Base-by-base conservation (phyloP, 2,888 invertebrate genomes). In the Agrotis exclamationis region DNA sequence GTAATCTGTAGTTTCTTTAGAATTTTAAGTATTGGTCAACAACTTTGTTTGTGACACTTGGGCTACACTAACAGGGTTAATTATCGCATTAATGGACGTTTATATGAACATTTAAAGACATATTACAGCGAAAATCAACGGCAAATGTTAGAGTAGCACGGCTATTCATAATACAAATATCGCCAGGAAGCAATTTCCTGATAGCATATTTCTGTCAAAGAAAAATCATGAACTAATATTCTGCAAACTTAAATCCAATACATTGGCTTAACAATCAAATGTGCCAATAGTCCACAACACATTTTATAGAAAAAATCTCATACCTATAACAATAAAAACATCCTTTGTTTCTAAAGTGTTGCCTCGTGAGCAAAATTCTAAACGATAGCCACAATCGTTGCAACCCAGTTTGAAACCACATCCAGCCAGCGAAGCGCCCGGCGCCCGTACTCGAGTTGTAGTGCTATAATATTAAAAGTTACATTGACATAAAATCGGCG, bases 391-490 rank as follows among this genome's bases (percentile, higher is more conserved):
- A 24, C 79, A 62, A 71, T 78, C 48, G 28, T 24, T 53, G 33
- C 45, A 71, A 58, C 79, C 57, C 20, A 72, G 71, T 74, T 70
- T 57, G 9, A 54, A 62, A 76, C 62, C 62, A 47, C 76, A 69
- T 70, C 50, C 51, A 47, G 51, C 58, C 39, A 56, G 20, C 66
- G 51, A 11, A 50, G 57, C 69, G 60, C n/a, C 63, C 22, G 13
- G 57, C 69, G 60, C n/a, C 63, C 22, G 13, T 18, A 50, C 54
- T 20, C 4, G 16, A 62, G 66, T 63, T 76, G 74, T 60, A 24
- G 20, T 24, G 22, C 39, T 74, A 80, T 78, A 76, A 60, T 74
- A 80, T 77, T 74, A 68, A 77, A 75, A 80, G 24, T 75, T 70
- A 7, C 62, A 51, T 48, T 22, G 24, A 70, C 20, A 62, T 33